A percentile compares a stretch with the other conserved stretches of the same genome.
phyloP scores from a whole-genome alignment of 1,140 invertebrate species.

The Diprion similis region DNA sequence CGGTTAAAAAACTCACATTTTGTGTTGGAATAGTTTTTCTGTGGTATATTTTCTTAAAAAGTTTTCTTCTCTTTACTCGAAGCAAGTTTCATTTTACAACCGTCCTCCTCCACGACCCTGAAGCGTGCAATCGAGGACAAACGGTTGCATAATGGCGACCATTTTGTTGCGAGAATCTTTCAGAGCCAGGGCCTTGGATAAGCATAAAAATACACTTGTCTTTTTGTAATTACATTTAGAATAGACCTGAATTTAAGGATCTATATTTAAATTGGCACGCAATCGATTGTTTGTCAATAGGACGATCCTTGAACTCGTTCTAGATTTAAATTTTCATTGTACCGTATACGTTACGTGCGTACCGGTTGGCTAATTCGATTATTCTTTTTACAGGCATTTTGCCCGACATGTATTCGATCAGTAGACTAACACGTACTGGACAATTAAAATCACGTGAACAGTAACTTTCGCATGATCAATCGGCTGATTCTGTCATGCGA shows the following conservation, averaged over 20 bases:
- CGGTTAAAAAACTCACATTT: not conserved
- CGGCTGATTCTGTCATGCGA: no score
- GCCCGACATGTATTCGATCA: no score
- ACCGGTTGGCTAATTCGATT: not conserved
- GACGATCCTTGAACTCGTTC: not conserved
- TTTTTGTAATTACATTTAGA: not conserved
- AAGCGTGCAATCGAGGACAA: not conserved
- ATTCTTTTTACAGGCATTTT: no score
- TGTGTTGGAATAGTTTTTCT: not conserved
- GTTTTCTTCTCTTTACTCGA: not conserved
- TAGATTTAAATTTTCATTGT: not conserved
- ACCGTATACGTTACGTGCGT: not conserved
- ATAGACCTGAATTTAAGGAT: not conserved
- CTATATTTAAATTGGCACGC: constrained; percentile 2
- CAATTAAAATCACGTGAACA: no score
- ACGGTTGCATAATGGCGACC: constrained; percentile 8
- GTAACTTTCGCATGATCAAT: no score
- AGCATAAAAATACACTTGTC: not conserved
- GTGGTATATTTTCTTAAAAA: no score
- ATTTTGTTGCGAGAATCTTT: constrained; percentile 9
- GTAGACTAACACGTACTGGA: no score
- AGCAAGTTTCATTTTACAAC: not conserved
- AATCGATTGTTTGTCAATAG: constrained; percentile 11
- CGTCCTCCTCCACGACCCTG: not conserved
- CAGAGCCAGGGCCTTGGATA: not conserved